Evolutionary conservation across 2,797 vertebrate species (phyloP), one percentile per base, ranked within the genome.

Genomic region (Gambusia yucatana): DNA sequence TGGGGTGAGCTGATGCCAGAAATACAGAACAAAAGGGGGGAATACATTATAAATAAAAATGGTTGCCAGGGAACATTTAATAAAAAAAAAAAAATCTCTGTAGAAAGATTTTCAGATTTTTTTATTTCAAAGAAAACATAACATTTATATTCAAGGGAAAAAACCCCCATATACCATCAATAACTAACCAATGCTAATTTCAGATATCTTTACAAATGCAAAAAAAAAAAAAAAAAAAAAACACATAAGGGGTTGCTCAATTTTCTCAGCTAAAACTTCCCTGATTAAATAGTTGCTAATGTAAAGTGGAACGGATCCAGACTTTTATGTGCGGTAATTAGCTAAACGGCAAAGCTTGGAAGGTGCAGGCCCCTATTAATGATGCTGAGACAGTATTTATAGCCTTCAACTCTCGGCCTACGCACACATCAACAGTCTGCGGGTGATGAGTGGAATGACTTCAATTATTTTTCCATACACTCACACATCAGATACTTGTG

Each of bases 361-460:
- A 88, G 85, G 82, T 83, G 82, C 88, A 75, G 55, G 67, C 57
- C 82, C 75, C 87, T 78, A 85, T 87, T 91, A 92, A 80, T 83
- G 76, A 86, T 78, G 76, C 30, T 41, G 20, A 74, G 74, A 78
- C 73, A 78, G 61, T 88, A 92, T 93, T 94, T 90, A 91, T 90
- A 91, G 84, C 78, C 67, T 36, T 80, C 80, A 77, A 81, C 82
- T 77, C 78, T 87, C 87, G 59, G 80, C 84, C 77, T 88, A 80
- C 48, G 25, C 83, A 82, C 83, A 88, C 83, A 88, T 90, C 86
- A 84, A 73, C 85, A 87, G 82, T 70, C 80, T 83, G 80, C n/a
- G 59, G 78, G 65, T 83, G 85, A 89, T 89, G 84, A 91, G 78
- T 71, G 80, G 72, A 67, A 89, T 76, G 75, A 77, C 76, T 81